Conservation (phyloP, 2,888 invertebrate genomes). For the Tetragonisca angustula region DNA sequence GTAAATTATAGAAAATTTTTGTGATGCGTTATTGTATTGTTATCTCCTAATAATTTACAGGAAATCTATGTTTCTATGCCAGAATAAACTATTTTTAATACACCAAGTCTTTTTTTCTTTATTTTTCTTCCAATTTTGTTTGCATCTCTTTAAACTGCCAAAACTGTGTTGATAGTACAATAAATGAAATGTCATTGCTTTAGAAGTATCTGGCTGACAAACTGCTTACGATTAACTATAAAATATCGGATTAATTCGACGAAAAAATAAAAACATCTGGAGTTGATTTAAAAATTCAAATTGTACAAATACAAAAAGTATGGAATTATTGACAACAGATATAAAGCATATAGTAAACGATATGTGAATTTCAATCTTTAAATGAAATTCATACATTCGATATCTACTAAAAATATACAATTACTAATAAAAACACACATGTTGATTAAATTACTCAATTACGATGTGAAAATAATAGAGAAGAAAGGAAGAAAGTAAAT, state of each 20-base stretch:
- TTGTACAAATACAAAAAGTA: neutral
- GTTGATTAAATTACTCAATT: neutral
- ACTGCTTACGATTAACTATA: neutral
- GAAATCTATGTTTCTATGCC: no score
- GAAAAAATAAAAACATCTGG: neutral
- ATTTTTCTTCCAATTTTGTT: no score
- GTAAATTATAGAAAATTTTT: no score
- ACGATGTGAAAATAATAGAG: neutral
- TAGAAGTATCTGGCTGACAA: no score
- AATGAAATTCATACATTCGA: neutral
- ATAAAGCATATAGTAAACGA: neutral
- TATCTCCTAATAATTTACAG: no score
- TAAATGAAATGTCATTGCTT: no score
- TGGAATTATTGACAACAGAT: neutral
- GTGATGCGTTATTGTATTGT: no score
- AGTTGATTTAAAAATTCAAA: neutral
- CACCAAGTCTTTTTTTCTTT: no score
- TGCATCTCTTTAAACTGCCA: no score
- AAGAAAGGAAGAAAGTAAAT: neutral
- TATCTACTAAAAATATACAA: neutral
- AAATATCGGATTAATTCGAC: neutral
- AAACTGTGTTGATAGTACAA: no score
- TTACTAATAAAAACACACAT: neutral
- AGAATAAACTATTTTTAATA: no score
- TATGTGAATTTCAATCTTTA: neutral